Conservation (phyloP, 2,888 invertebrate species). For the Eristalis tenax region DNA sequence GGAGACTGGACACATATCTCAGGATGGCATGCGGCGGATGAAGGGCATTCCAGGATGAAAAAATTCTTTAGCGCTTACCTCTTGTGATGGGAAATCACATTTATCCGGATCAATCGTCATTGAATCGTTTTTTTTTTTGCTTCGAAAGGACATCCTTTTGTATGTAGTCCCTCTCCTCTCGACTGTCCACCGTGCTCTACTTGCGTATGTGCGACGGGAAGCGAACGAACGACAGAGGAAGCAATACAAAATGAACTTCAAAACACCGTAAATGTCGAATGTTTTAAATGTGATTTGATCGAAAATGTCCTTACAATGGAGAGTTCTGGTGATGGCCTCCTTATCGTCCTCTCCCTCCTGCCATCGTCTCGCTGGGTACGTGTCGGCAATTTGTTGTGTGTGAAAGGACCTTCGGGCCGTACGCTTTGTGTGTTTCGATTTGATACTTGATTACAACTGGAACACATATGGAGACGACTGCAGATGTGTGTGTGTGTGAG, state of each 20-base stretch:
- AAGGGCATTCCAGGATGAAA: not conserved
- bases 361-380: constrained; percentile 15
- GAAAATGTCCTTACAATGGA: constrained; percentile 58
- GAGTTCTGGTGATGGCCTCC: constrained; percentile 30
- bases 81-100: constrained; percentile 58
- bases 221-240: not conserved
- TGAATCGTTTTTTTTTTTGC: constrained; percentile 23
- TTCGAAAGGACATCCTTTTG: constrained; percentile 38
- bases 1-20: constrained; percentile 8
- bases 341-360: not conserved
- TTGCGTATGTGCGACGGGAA: not conserved
- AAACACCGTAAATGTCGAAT: constrained; percentile 59
- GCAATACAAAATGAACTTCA: constrained; percentile 48
- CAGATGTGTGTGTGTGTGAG: not conserved
- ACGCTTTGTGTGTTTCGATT: constrained; percentile 7
- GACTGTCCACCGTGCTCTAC: not conserved
- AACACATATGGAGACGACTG: constrained; percentile 37
- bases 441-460: constrained; percentile 63
- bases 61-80: constrained; percentile 10
- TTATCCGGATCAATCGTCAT: constrained; percentile 66
- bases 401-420: constrained; percentile 21
- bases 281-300: constrained; percentile 69
- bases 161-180: constrained; percentile 15
- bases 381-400: constrained; percentile 47
- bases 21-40: constrained; percentile 5